These are phyloP conservation scores for Amia ocellicauda DNA, from an alignment of 2,113 vertebrate genomes.

Conservation along the genomic window DNA sequence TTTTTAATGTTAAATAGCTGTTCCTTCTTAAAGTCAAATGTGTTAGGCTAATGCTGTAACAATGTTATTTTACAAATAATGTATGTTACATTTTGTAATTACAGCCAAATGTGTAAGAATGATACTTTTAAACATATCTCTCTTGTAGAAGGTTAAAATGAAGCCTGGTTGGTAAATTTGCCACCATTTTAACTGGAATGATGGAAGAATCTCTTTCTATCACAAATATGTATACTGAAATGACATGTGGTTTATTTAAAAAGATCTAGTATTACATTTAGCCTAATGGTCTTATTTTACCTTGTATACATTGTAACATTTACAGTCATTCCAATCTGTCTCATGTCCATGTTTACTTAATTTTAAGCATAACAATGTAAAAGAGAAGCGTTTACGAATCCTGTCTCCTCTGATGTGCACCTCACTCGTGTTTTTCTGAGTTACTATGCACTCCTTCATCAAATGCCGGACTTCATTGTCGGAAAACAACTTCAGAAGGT, in stretches of 20 bases:
- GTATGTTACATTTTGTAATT: slow-evolving; percentile 42
- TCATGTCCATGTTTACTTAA: slow-evolving; percentile 1
- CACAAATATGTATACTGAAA: slow-evolving; percentile 13
- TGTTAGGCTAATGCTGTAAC: slow-evolving; percentile 47
- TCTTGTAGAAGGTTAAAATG: slow-evolving; percentile 36
- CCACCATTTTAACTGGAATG: slow-evolving; percentile 49
- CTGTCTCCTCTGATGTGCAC: slow-evolving; percentile 9
- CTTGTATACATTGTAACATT: slow-evolving; percentile 16
- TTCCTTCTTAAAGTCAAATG: slow-evolving; percentile 23
- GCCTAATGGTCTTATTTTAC: slow-evolving; percentile 17
- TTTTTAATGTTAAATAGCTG: slow-evolving; percentile 12
- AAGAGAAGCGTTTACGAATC: background rate
- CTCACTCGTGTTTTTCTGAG: background rate
- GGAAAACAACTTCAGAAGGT: slow-evolving; percentile 3
- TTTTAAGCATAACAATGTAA: slow-evolving; percentile 8
- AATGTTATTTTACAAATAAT: slow-evolving; percentile 42
- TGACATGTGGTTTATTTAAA: slow-evolving; percentile 27
- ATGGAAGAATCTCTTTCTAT: slow-evolving; percentile 25
- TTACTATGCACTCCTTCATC: background rate
- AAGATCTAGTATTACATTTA: slow-evolving; percentile 15
- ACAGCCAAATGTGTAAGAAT: slow-evolving; percentile 34
- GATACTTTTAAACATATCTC: slow-evolving; percentile 40
- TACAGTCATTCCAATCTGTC: slow-evolving; percentile 6
- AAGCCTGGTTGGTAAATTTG: slow-evolving; percentile 28
- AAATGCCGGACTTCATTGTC: too few relatives aligned